These are phyloP conservation scores for Mesoclemmys tuberculata DNA, from an alignment of 2,113 vertebrate species.

Conservation along the genomic window DNA sequence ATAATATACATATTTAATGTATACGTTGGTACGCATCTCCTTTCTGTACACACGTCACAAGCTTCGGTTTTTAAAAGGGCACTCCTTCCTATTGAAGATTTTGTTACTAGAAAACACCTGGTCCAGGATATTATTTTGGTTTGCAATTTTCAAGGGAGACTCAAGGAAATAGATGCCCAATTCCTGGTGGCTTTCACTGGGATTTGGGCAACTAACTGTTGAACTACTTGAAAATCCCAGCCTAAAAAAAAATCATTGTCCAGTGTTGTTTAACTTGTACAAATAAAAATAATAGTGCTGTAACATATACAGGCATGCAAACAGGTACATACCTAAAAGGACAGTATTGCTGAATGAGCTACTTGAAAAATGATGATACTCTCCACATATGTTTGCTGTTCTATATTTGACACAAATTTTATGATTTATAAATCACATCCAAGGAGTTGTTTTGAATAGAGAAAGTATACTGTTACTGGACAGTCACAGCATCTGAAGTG, in stretches of 20 bases:
- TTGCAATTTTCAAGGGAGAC: neutral
- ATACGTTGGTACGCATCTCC: neutral
- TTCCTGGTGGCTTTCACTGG: neutral
- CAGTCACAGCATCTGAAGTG: neutral
- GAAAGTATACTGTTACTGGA: neutral
- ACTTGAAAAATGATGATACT: rapidly evolving
- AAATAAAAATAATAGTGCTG: neutral
- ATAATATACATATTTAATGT: too few relatives aligned
- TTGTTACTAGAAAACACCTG: neutral
- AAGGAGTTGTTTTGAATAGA: neutral
- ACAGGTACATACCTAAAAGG: rapidly evolving
- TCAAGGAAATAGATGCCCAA: neutral
- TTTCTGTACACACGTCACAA: neutral
- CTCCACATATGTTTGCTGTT: neutral
- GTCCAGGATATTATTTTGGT: neutral
- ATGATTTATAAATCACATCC: neutral
- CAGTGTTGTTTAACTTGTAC: neutral
- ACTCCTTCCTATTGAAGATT: neutral
- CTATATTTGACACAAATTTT: neutral
- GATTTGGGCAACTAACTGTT: neutral
- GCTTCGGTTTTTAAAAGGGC: neutral
- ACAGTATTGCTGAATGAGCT: neutral
- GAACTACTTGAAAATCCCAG: neutral
- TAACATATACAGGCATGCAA: neutral
- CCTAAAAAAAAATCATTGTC: neutral